Evolutionary conservation across 1,140 invertebrate genomes (phyloP), one percentile per base, ranked within the genome.

Genomic region (Drosophila saltans): DNA sequence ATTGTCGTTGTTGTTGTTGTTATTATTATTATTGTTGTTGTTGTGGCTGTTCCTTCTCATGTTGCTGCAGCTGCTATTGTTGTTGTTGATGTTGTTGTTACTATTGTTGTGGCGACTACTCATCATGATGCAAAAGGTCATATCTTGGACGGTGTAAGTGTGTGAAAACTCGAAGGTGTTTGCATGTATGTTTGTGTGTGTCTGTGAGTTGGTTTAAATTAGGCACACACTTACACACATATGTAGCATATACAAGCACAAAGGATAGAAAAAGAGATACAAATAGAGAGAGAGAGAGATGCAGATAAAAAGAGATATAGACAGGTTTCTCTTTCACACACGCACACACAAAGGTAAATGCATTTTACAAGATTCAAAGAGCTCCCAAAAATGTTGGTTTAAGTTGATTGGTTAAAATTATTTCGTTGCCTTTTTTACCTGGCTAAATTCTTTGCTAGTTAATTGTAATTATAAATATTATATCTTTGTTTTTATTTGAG

Each of bases 371-470:
- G 24, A 62, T 61, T 36, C 11, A 52, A 16, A 55, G 56, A 74
- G 72, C 75, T 78, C 72, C 75, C 75, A 75, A 67, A 52, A 56
- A 72, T 58, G 11, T 30, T 74, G 5, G 8, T 59, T 43, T 63
- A 28, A 16, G 30, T 43, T 72, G 57, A n/a, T 52, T 48, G 0
- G 30, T 48, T 43, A 33, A 33, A 67, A 33, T 48, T 39, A 48
- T 41, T 43, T 21, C 66, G 41, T 59, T 30, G 59, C 3, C 33
- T 6, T 52, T 52, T 66, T 83, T 86, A 85, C 82, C 82, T 85
- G 82, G 69, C 59, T 52, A 8, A 10, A 36, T 68, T 33, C 72
- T 66, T 69, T 24, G 43, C 28, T 67, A n/a, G 10, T 62, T 30
- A 16, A 24, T 39, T 62, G 3, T 62, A 28, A 24, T 71, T 62